These are phyloP conservation scores for Cuculus canorus DNA, from an alignment of 2,797 vertebrate species.

Conservation along the genomic window DNA sequence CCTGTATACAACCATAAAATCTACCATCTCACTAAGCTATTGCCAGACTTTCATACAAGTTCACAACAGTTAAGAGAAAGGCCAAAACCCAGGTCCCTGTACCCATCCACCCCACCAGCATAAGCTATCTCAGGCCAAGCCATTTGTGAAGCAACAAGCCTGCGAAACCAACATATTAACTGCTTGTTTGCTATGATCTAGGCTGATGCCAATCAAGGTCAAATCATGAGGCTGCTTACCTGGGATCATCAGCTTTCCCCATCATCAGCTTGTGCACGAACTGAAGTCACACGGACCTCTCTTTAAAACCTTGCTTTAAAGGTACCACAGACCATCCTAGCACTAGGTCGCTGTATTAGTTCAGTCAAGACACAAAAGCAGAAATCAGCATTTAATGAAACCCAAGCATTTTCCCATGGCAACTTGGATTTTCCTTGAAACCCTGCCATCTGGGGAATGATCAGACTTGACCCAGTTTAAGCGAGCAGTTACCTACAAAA, in stretches of 20 bases:
- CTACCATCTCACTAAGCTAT: neutral
- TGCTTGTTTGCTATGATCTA: neutral
- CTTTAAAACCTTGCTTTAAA: neutral
- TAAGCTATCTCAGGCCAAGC: neutral
- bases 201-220: neutral
- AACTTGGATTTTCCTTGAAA: conserved; percentile 35
- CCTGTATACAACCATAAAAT: accelerated
- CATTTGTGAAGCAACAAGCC: neutral
- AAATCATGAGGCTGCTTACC: neutral
- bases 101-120: neutral
- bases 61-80: neutral
- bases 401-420: neutral
- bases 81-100: neutral
- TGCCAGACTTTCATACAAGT: neutral
- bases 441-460: neutral
- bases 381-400: neutral
- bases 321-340: neutral
- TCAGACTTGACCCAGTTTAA: conserved; percentile 17
- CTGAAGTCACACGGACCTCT: neutral
- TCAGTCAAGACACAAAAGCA: neutral
- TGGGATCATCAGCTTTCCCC: neutral
- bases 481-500: neutral
- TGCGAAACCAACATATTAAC: neutral
- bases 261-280: neutral
- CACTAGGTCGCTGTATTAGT: neutral